Conservation (phyloP, 1,140 invertebrate species). For the Caerostris darwini region DNA sequence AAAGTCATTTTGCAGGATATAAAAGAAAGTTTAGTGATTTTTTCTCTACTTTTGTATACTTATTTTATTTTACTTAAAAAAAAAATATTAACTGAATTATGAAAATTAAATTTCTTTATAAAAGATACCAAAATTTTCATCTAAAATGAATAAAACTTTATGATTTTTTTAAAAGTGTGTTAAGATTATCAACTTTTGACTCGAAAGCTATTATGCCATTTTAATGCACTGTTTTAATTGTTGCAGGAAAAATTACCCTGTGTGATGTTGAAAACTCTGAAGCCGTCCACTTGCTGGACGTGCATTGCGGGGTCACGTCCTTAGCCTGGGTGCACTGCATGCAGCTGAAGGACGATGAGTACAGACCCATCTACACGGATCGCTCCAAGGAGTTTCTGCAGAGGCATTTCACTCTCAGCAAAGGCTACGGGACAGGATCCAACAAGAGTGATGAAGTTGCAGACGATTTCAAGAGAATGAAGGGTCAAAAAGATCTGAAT, state of each 20-base stretch:
- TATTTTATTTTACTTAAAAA: too few relatives aligned
- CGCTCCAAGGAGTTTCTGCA: constrained; percentile 83
- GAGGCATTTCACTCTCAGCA: constrained; percentile 83
- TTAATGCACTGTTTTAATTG: background rate
- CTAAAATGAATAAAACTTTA: too few relatives aligned
- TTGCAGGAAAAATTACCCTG: constrained; percentile 82
- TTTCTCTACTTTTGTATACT: too few relatives aligned
- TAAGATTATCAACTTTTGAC: too few relatives aligned
- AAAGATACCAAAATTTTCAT: too few relatives aligned
- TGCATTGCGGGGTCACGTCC: constrained; percentile 83
- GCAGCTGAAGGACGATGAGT: constrained; percentile 32
- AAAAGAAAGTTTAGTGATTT: too few relatives aligned
- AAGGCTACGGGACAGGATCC: constrained; percentile 84
- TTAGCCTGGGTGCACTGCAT: constrained; percentile 83
- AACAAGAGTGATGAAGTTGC: constrained; percentile 85
- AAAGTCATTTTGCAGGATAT: too few relatives aligned
- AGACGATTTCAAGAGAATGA: constrained; percentile 86
- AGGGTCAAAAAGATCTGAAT: constrained; percentile 88
- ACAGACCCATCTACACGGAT: constrained; percentile 81
- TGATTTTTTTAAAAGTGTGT: too few relatives aligned
- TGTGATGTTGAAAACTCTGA: constrained; percentile 94
- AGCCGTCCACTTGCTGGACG: constrained; percentile 86
- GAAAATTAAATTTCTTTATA: too few relatives aligned
- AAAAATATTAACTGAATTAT: too few relatives aligned
- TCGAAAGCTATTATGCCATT: background rate